These are phyloP conservation scores for Scolopax rusticola DNA, from an alignment of 2,797 vertebrate genomes.

Conservation along the genomic window DNA sequence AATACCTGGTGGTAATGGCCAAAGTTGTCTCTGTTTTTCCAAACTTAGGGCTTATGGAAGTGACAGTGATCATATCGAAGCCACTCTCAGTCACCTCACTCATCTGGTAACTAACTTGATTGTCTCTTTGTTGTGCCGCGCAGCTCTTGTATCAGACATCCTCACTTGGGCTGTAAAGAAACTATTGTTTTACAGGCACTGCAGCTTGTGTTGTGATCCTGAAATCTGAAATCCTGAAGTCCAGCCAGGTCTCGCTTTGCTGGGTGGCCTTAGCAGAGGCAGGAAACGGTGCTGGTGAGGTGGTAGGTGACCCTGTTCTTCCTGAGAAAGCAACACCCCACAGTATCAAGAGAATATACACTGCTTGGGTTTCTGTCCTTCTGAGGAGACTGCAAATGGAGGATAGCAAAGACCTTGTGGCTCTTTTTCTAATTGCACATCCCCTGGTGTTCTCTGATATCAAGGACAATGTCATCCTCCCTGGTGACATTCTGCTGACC, in stretches of 20 bases:
- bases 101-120: neutral
- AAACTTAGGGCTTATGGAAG: neutral
- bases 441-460: neutral
- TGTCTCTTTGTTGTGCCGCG: neutral
- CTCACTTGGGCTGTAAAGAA: neutral
- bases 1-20: neutral
- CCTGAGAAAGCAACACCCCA: neutral
- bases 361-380: neutral
- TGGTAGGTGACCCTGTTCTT: conserved; percentile 47
- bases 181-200: conserved; percentile 14
- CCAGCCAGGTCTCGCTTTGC: neutral
- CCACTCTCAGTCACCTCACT: neutral
- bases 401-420: neutral
- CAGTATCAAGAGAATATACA: neutral
- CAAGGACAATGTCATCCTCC: neutral
- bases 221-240: neutral
- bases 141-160: neutral
- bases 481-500: neutral
- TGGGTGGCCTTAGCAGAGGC: conserved; percentile 4
- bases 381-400: neutral
- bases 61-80: neutral
- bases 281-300: conserved; percentile 30
- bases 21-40: neutral
- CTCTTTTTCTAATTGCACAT: neutral
- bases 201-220: conserved; percentile 38